Evolutionary conservation across 2,797 vertebrate genomes (phyloP).

Genomic region (Takifugu ocellatus): DNA sequence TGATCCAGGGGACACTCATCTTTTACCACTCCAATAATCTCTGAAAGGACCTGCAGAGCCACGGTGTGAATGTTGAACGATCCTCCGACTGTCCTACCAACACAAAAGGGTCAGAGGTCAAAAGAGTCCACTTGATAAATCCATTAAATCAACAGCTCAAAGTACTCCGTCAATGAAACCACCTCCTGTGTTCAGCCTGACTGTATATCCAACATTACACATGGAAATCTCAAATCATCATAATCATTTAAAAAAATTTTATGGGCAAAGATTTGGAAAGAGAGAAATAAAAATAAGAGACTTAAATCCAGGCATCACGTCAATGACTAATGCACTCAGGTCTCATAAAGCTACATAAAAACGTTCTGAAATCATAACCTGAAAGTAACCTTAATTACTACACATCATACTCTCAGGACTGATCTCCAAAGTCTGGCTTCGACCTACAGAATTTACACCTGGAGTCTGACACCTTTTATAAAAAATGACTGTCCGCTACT

Average conservation of each 20-base stretch:
- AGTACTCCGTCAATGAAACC: constrained; percentile 2
- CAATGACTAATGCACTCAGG: too few relatives aligned
- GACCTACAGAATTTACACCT: not conserved
- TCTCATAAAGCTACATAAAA: too few relatives aligned
- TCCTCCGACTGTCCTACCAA: constrained; percentile 6
- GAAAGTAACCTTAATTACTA: too few relatives aligned
- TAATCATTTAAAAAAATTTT: too few relatives aligned
- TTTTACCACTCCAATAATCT: constrained; percentile 57
- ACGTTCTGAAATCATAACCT: too few relatives aligned
- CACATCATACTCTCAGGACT: too few relatives aligned
- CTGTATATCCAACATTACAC: not conserved
- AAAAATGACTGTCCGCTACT: too few relatives aligned
- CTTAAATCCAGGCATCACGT: too few relatives aligned
- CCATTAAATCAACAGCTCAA: constrained; percentile 37
- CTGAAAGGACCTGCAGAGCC: constrained; percentile 30
- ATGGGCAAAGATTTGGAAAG: too few relatives aligned
- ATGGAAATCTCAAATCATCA: not conserved
- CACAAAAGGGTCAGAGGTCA: constrained; percentile 30
- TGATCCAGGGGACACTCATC: constrained; percentile 33
- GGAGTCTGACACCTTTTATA: too few relatives aligned
- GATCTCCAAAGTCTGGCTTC: too few relatives aligned
- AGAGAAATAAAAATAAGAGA: too few relatives aligned
- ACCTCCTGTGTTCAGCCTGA: constrained; percentile 12
- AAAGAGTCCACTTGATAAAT: constrained; percentile 22
- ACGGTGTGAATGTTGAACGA: constrained; percentile 38